A percentile compares a stretch with the other conserved stretches of the same genome.
phyloP scores from a whole-genome alignment of 2,888 invertebrate genomes.

The Lithodes maja region DNA sequence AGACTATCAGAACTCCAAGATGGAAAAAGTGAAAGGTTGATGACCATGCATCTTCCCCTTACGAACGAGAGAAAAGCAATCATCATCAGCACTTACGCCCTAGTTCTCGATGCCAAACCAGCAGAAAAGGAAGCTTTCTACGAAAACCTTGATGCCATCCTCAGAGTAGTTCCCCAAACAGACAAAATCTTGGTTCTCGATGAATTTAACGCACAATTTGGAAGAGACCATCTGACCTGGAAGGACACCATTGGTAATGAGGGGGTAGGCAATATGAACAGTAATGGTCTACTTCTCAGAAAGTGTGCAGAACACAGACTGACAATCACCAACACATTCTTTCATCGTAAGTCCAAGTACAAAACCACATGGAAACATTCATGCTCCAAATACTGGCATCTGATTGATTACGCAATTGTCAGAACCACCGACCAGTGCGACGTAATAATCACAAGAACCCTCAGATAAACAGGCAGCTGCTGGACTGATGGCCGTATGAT shows the following conservation, averaged over 20 bases:
- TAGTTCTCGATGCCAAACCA: background rate
- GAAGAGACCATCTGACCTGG: background rate
- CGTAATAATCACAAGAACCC: no score
- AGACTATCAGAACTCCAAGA: background rate
- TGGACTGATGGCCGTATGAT: no score
- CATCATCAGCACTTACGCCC: background rate
- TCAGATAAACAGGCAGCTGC: no score
- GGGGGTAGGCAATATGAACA: constrained; percentile 1
- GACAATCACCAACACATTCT: no score
- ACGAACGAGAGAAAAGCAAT: background rate
- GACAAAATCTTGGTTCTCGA: background rate
- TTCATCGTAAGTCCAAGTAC: no score
- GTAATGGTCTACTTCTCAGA: background rate
- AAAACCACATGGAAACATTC: no score
- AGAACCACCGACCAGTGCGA: no score
- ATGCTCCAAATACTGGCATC: no score
- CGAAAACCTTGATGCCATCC: background rate
- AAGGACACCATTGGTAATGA: background rate
- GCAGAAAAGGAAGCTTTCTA: constrained; percentile 4
- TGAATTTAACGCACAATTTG: constrained; percentile 4
- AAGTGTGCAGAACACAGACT: no score
- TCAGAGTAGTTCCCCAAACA: background rate
- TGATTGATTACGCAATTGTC: no score
- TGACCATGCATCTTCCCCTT: background rate
- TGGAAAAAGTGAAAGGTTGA: background rate